Evolutionary conservation across 1,140 invertebrate genomes (phyloP).

Genomic region (Panagrolaimus sp.): DNA sequence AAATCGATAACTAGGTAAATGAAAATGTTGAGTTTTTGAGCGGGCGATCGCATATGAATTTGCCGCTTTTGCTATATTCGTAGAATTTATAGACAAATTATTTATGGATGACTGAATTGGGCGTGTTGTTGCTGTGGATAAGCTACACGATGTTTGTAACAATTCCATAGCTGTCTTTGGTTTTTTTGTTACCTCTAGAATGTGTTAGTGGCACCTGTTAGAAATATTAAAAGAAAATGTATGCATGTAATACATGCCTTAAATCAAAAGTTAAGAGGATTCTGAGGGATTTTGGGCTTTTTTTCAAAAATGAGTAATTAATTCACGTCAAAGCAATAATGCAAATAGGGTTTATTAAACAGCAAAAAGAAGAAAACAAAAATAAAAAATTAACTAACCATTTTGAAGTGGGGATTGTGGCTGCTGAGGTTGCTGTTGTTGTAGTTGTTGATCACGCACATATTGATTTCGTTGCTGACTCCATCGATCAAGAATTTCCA

Average conservation of each 20-base stretch:
- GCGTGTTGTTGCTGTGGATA: background rate
- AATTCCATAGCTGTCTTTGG: background rate
- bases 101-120: background rate
- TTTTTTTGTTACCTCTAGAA: background rate
- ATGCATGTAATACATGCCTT: too few species aligned
- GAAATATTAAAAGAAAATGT: background rate
- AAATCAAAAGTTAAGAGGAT: background rate
- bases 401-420: background rate
- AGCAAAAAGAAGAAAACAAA: background rate
- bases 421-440: background rate
- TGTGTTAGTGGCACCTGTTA: conserved; percentile 11
- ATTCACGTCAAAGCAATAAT: background rate
- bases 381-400: background rate
- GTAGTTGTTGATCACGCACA: background rate
- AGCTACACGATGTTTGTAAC: background rate
- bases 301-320: background rate
- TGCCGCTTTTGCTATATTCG: background rate
- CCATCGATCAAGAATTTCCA: conserved; percentile 15
- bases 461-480: background rate
- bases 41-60: conserved; percentile 10
- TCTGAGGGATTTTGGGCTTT: background rate
- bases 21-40: conserved; percentile 12
- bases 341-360: background rate
- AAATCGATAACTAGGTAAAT: conserved; percentile 12
- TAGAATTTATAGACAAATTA: background rate